A percentile compares a stretch with the other conserved stretches of the same genome.
Evolutionary conservation across 2,888 invertebrate species (phyloP).

Genomic region (Callosobruchus maculatus): DNA sequence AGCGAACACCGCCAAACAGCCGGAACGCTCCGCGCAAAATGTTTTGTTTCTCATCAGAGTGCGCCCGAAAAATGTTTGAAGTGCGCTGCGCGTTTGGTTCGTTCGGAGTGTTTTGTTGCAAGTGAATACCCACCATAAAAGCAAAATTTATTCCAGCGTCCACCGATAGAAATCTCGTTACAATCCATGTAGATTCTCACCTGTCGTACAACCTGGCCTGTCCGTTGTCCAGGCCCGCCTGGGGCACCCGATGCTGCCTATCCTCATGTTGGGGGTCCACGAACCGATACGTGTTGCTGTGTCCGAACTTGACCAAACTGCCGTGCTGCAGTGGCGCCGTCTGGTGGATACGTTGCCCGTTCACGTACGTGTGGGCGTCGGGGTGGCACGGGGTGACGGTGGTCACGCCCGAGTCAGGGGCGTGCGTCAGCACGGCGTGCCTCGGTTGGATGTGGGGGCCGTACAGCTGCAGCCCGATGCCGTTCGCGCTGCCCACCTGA

Average conservation of each 20-base stretch:
- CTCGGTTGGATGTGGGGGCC: conserved; percentile 91
- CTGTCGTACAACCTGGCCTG: conserved; percentile 71
- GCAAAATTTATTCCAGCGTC: no score
- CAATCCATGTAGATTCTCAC: no score
- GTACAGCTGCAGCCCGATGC: conserved; percentile 71
- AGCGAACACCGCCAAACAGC: no score
- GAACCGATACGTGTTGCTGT: conserved; percentile 82
- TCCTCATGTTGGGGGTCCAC: conserved; percentile 78
- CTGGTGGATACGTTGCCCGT: conserved; percentile 87
- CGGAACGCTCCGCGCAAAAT: no score
- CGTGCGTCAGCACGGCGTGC: conserved; percentile 88
- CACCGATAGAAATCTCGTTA: no score
- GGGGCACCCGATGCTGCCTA: not conserved
- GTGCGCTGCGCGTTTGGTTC: no score
- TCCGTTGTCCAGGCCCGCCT: conserved; percentile 14
- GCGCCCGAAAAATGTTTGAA: no score
- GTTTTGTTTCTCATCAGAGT: no score
- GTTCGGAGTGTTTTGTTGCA: no score
- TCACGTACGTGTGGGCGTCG: conserved; percentile 92
- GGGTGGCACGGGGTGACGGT: conserved; percentile 90
- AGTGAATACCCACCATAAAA: no score
- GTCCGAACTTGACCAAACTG: conserved; percentile 79
- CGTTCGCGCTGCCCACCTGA: conserved; percentile 75
- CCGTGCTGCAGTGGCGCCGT: conserved; percentile 88
- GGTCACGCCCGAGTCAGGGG: conserved; percentile 88